Conservation (phyloP, 2,797 vertebrate species). For the Prunella strophiata region DNA sequence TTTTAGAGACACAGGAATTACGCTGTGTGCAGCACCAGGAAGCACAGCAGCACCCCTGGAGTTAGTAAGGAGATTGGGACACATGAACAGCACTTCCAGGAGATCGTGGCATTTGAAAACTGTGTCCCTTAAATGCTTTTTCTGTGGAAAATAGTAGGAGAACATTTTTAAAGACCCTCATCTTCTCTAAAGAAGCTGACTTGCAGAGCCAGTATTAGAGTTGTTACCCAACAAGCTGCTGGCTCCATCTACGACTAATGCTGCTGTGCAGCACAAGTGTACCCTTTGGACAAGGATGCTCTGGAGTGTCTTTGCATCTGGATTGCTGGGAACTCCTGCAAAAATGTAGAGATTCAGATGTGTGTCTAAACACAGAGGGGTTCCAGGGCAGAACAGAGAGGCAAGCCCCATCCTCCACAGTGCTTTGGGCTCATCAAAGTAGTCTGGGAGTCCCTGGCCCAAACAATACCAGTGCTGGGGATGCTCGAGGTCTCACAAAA, state of each 20-base stretch:
- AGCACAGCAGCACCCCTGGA: background rate
- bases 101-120: background rate
- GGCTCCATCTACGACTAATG: background rate
- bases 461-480: background rate
- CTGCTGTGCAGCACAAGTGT: background rate
- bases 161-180: background rate
- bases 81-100: background rate
- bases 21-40: accelerated
- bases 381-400: background rate
- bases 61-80: background rate
- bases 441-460: background rate
- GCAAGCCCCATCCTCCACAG: background rate
- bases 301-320: background rate
- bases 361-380: background rate
- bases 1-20: background rate
- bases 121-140: background rate
- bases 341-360: background rate
- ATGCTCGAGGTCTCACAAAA: background rate
- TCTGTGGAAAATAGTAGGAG: background rate
- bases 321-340: background rate
- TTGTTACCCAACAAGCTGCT: background rate
- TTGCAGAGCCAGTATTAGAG: background rate
- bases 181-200: background rate
- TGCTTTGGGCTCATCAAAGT: background rate
- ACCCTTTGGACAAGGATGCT: background rate